These are phyloP conservation scores for Drosophila recens DNA, from an alignment of 2,888 invertebrate species.

Conservation along the genomic window DNA sequence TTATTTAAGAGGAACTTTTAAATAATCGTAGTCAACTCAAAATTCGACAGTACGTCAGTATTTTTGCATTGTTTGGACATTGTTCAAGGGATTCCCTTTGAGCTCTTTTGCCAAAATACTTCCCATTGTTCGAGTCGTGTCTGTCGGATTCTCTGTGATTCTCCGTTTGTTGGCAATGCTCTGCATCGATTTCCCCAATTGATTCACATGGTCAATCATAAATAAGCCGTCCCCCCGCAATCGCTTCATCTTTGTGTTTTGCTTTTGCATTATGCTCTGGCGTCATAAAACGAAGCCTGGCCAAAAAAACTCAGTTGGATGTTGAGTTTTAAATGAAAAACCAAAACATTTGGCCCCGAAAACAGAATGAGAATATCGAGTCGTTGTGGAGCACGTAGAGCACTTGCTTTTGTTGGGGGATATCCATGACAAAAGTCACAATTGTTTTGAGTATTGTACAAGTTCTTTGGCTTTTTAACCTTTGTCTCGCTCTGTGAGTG, in stretches of 20 bases:
- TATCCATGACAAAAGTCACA: slow-evolving; percentile 53
- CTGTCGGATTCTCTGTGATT: not conserved
- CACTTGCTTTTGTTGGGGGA: slow-evolving; percentile 36
- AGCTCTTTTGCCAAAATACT: slow-evolving; percentile 22
- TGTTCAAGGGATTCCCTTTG: slow-evolving; percentile 28
- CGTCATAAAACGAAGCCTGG: slow-evolving; percentile 4
- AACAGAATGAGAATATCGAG: not conserved
- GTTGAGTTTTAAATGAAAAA: slow-evolving; percentile 30
- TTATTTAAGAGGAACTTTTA: slow-evolving; percentile 4
- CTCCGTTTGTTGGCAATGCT: slow-evolving; percentile 15
- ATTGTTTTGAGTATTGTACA: slow-evolving; percentile 48
- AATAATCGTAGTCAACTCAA: slow-evolving; percentile 11
- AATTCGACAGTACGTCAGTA: not conserved
- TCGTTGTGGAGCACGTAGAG: slow-evolving; percentile 21
- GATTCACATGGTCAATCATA: slow-evolving; percentile 36
- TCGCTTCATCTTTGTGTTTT: not conserved
- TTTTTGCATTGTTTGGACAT: slow-evolving; percentile 20
- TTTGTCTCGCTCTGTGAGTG: slow-evolving; percentile 18
- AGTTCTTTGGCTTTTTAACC: slow-evolving; percentile 48
- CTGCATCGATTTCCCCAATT: slow-evolving; percentile 28
- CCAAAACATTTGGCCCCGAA: slow-evolving; percentile 12
- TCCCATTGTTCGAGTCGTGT: slow-evolving; percentile 18
- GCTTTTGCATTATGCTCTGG: slow-evolving; percentile 1
- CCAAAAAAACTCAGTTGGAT: slow-evolving; percentile 7
- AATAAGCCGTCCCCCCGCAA: slow-evolving; percentile 10